Evolutionary conservation across 2,888 invertebrate species (phyloP).

Genomic region (Harpagoxenus sublaevis): DNA sequence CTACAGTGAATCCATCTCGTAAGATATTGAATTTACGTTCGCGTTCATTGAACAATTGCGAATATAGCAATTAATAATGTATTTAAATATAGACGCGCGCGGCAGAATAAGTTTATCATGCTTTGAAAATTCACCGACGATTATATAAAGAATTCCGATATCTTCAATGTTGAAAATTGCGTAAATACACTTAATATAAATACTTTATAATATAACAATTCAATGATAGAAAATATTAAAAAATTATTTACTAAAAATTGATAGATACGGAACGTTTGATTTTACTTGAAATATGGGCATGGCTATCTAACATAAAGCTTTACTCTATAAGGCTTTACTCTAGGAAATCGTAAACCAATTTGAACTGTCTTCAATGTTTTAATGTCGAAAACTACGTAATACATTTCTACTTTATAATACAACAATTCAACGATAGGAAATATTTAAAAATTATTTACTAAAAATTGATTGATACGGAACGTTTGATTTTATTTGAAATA

Average conservation of each 20-base stretch:
- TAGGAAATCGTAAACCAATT: conserved; percentile 4
- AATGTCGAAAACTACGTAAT: background rate
- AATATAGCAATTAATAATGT: background rate
- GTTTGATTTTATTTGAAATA: background rate
- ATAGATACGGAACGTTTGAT: background rate
- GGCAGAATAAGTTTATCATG: background rate
- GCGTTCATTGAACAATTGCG: background rate
- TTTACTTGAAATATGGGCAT: background rate
- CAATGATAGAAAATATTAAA: background rate
- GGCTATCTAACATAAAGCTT: background rate
- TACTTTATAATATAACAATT: background rate
- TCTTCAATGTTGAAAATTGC: background rate
- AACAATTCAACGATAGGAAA: background rate
- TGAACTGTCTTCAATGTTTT: background rate
- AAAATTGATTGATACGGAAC: background rate
- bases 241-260: background rate
- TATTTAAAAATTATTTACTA: background rate
- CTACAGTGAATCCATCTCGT: conserved; percentile 62
- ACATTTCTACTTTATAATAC: background rate
- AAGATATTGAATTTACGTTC: background rate
- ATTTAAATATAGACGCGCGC: background rate
- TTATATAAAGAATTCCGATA: background rate
- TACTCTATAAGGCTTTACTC: background rate
- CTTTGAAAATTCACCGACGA: background rate
- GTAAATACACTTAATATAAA: background rate